These are phyloP conservation scores for Agrilus planipennis DNA, from an alignment of 1,140 invertebrate species.

Conservation along the genomic window DNA sequence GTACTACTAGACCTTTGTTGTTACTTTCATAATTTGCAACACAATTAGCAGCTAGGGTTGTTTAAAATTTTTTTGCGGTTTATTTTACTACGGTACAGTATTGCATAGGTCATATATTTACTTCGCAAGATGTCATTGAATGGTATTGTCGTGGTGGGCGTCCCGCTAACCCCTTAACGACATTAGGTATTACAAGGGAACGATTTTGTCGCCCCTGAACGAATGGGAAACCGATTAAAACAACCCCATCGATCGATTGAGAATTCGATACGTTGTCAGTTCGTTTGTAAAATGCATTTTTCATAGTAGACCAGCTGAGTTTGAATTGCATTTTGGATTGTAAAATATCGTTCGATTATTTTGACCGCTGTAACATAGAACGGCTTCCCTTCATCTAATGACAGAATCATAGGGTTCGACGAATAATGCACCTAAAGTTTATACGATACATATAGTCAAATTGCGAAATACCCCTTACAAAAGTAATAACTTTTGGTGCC, in stretches of 20 bases:
- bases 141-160: slow-evolving; percentile 19
- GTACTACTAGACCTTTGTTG: too few species aligned
- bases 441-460: too few species aligned
- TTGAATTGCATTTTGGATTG: background rate
- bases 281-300: slow-evolving; percentile 22
- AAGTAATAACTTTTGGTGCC: too few species aligned
- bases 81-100: too few species aligned
- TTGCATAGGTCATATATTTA: too few species aligned
- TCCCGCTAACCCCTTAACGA: slow-evolving; percentile 18
- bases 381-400: slow-evolving; percentile 19
- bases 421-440: slow-evolving; percentile 16
- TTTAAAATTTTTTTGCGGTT: too few species aligned
- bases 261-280: slow-evolving; percentile 25
- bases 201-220: slow-evolving; percentile 16
- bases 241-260: slow-evolving; percentile 20
- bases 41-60: too few species aligned
- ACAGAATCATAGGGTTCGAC: slow-evolving; percentile 21
- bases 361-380: slow-evolving; percentile 11
- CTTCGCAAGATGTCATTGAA: too few species aligned
- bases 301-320: slow-evolving; percentile 6
- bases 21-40: too few species aligned
- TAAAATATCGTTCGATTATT: background rate
- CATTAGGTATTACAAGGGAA: slow-evolving; percentile 13
- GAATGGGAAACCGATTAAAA: slow-evolving; percentile 25
- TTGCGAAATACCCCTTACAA: too few species aligned